Evolutionary conservation across 2,888 invertebrate species (phyloP).

Genomic region (Nemapogon koenigi): DNA sequence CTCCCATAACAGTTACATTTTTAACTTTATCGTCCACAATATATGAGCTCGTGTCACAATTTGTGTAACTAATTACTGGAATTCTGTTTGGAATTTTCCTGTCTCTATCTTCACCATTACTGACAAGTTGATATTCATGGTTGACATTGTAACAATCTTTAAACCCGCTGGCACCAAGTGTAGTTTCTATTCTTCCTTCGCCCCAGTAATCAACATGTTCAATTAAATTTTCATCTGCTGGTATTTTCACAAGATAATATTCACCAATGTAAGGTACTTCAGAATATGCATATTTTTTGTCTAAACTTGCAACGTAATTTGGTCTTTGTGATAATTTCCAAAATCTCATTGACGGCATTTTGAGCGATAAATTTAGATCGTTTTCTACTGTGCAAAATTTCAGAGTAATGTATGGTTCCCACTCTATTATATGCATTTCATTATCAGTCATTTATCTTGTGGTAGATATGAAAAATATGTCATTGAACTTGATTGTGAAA

Average conservation of each 20-base stretch:
- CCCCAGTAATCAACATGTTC: conserved; percentile 35
- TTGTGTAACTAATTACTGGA: conserved; percentile 24
- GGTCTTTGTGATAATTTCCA: conserved; percentile 19
- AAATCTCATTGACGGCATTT: conserved; percentile 2
- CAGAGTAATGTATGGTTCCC: no score
- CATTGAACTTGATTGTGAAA: no score
- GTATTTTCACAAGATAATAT: conserved; percentile 26
- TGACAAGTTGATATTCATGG: conserved; percentile 26
- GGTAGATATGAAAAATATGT: no score
- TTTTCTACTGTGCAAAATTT: no score
- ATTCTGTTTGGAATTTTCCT: conserved; percentile 32
- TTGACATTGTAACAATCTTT: conserved; percentile 29
- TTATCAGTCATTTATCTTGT: no score
- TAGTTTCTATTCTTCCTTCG: conserved; percentile 24
- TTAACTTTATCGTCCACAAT: conserved; percentile 26
- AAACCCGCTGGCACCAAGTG: conserved; percentile 23
- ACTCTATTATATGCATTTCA: no score
- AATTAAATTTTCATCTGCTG: conserved; percentile 18
- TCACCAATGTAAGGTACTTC: conserved; percentile 30
- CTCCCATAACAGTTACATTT: conserved; percentile 28
- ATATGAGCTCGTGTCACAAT: conserved; percentile 28
- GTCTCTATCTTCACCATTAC: conserved; percentile 25
- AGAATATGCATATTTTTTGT: conserved; percentile 28
- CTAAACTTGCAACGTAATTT: conserved; percentile 24
- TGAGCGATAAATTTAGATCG: no score